Base-by-base conservation (phyloP, 2,888 invertebrate genomes). In the Anthophora plumipes region DNA sequence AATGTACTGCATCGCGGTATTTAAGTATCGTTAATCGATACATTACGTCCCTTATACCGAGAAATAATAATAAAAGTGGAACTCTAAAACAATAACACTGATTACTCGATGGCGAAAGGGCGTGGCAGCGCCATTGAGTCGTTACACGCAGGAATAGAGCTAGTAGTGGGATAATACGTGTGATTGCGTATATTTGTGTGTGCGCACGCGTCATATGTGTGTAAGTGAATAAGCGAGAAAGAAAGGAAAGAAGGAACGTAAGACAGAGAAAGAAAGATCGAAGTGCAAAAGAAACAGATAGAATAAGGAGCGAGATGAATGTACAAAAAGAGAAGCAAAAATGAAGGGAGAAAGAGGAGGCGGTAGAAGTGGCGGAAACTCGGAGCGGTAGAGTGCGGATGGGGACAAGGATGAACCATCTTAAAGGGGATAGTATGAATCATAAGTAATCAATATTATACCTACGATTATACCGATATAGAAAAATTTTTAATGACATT, bases 91-190 rank as follows among this genome's bases (percentile, higher is more conserved):
- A 92, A 92, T 92, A 92, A 92, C 91, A 91, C 91, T 92, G 93
- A 92, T 93, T 92, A 92, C 91, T 91, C 90, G 91, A 91, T 91
- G 92, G 91, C 90, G 90, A 92, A 93, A 92, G 93, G 93, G 93
- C 92, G 93, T 93, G 93, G 93, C 93, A 91, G 89, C 91, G 90
- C 92, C 92, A 93, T 92, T 92, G 91, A 92, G 92, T 92, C 92
- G 92, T 92, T 92, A 91, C 91, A 92, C 91, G 91, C 91, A 91
- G 91, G 88, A 91, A 92, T 91, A 89, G 90, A 90, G 86, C 85
- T 85, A 86, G 88, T 87, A 88, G 89, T 84, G 83, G 88, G 77
- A 85, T 87, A 88, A 88, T 85, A 82, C 80, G 80, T 74, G 72
- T 69, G 77, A 68, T 66, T 77, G 72, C 74, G 41, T 66, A 25